Conservation (phyloP, 2,797 vertebrate species). For the Cirrhinus mrigala region DNA sequence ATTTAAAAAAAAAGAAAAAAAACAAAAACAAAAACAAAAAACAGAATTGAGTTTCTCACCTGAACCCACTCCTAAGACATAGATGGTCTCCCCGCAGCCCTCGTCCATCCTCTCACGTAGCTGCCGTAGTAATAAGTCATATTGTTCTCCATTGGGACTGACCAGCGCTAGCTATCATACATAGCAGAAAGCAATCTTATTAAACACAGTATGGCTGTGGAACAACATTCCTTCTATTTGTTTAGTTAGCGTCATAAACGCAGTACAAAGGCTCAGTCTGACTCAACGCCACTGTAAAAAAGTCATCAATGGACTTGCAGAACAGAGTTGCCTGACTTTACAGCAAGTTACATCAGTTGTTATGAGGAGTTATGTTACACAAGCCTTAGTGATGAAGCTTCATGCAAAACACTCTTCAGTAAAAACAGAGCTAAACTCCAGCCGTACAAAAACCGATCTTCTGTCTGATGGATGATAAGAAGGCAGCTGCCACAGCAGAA, state of each 20-base stretch:
- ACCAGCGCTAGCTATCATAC: constrained; percentile 90
- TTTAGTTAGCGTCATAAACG: background rate
- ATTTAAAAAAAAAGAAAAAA: background rate
- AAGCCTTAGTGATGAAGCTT: background rate
- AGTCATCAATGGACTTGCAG: background rate
- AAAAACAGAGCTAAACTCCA: background rate
- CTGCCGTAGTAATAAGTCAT: constrained; percentile 93
- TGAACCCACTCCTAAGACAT: constrained; percentile 96
- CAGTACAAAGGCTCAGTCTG: background rate
- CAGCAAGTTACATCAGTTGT: constrained; percentile 39
- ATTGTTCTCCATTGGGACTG: constrained; percentile 96
- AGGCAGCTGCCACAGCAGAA: constrained; percentile 3
- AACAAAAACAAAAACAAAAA: too few species aligned
- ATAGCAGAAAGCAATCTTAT: background rate
- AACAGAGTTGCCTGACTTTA: constrained; percentile 5
- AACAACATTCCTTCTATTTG: background rate
- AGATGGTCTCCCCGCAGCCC: constrained; percentile 97
- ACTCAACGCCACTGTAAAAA: constrained; percentile 15
- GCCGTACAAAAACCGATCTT: background rate
- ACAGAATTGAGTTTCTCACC: constrained; percentile 89
- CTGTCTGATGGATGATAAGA: constrained; percentile 1
- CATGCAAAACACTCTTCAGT: background rate
- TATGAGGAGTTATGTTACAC: background rate
- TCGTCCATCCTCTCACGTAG: constrained; percentile 96
- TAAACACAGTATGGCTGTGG: background rate